Evolutionary conservation across 2,797 vertebrate species (phyloP).

Genomic region (Tenualosa ilisha): DNA sequence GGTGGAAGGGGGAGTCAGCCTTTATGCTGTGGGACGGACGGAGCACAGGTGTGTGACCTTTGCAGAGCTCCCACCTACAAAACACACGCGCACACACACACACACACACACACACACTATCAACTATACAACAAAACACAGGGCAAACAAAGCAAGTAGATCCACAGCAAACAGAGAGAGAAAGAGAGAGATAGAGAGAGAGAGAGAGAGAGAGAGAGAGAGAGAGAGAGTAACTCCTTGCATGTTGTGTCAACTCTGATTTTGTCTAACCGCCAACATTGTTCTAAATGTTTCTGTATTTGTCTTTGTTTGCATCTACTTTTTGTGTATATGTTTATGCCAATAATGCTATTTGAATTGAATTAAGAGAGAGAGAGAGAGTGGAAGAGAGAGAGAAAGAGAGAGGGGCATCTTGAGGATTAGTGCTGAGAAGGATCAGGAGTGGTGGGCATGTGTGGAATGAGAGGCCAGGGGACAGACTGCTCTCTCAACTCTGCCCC

Average conservation of each 20-base stretch:
- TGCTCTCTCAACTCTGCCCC: neutral
- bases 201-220: neutral
- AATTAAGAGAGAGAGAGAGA: neutral
- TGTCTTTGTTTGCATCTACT: too few relatives aligned
- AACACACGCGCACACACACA: conserved; percentile 12
- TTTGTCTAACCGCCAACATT: too few relatives aligned
- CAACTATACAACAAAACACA: neutral
- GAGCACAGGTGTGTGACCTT: conserved; percentile 23
- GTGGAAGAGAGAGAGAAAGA: neutral
- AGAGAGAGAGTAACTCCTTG: neutral
- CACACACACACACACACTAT: neutral
- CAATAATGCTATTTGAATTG: too few relatives aligned
- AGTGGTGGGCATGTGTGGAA: conserved; percentile 15
- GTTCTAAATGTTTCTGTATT: too few relatives aligned
- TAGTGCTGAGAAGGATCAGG: conserved; percentile 12
- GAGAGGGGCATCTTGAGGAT: neutral
- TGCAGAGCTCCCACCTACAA: neutral
- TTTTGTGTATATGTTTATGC: too few relatives aligned
- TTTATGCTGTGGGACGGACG: neutral
- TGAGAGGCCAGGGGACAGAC: neutral
- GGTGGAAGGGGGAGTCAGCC: neutral
- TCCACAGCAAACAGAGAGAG: conserved; percentile 4
- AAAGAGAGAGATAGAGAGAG: too few relatives aligned
- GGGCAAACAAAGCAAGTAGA: neutral
- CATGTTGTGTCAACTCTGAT: too few relatives aligned